These are phyloP conservation scores for Holothuria leucospilota DNA, from an alignment of 53 echinoderm and acorn worm genomes.

Conservation along the genomic window DNA sequence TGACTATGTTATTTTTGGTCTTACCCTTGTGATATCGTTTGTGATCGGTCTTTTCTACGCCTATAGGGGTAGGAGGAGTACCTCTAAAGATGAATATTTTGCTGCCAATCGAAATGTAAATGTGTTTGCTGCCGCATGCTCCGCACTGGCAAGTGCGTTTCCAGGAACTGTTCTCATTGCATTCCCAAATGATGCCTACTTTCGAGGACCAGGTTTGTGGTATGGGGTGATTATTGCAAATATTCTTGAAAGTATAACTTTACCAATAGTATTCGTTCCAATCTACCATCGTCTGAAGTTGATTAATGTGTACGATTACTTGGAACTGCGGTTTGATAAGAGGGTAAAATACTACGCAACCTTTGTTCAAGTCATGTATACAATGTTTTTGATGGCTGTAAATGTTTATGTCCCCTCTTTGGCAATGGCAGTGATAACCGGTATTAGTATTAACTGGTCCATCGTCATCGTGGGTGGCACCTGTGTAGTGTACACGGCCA, in stretches of 20 bases:
- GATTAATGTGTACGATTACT: no score
- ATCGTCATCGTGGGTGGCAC: no score
- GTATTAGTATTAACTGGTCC: no score
- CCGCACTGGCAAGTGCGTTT: constrained; percentile 8
- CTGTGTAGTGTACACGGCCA: no score
- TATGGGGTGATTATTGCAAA: background rate
- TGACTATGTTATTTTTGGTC: background rate
- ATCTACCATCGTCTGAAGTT: background rate
- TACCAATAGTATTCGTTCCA: background rate
- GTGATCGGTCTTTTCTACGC: constrained; percentile 10
- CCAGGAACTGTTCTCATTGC: background rate
- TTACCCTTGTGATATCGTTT: background rate
- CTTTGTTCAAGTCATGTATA: no score
- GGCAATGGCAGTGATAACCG: no score
- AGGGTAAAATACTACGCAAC: no score
- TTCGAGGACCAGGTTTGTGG: constrained; percentile 8
- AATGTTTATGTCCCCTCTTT: no score
- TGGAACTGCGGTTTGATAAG: no score
- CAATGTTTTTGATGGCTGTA: no score
- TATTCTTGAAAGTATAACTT: background rate
- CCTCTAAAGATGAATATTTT: constrained; percentile 9
- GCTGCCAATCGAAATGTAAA: background rate
- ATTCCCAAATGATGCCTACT: constrained; percentile 6
- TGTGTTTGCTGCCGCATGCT: background rate
- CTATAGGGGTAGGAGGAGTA: background rate